Evolutionary conservation across 2,888 invertebrate species (phyloP), one percentile per base, ranked within the genome.

Genomic region (Gymnosoma rotundatum): DNA sequence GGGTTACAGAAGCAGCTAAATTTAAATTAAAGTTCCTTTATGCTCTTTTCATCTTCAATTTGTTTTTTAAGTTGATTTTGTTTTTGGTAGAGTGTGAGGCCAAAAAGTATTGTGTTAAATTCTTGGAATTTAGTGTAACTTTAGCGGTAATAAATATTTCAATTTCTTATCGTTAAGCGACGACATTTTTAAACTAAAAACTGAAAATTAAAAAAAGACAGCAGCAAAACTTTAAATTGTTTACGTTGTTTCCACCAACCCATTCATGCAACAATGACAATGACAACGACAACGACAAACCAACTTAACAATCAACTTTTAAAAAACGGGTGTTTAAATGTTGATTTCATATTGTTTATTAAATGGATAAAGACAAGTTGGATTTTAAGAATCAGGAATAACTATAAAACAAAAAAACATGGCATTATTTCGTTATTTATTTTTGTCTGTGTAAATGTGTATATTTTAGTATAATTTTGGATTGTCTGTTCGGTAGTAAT

Each of bases 91-190:
- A 21, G 10, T 3, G 54, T 45, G 48, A 20, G 2, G 32, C 25
- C 6, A 60, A 63, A 36, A 25, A 69, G 81, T 75, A 75, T 78
- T 78, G 67, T 80, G 58, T 76, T 45, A 60, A 78, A 78, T 84
- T 84, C 84, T 42, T 45, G 81, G 84, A 84, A 84, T 81, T 81
- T 61, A 70, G 70, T 84, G 84, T 81, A 84, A 84, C 84, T 81
- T 84, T 78, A 84, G 84, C 84, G 78, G 70, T 84, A 84, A 81
- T 84, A 84, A 84, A 84, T 84, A 81, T 81, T 84, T 81, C 84
- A 84, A 81, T 78, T 73, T 83, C 83, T 83, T 83, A 76, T 83
- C 76, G 83, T 72, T 76, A 83, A 79, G 66, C 74, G 83, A 79
- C 75, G 83, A 83, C 83, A 80, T 72, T 83, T 80, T 76, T 66